A percentile compares a stretch with the other conserved stretches of the same genome.
phyloP scores from a whole-genome alignment of 2,113 vertebrate genomes.

The Thalassarche chlororhynchos region DNA sequence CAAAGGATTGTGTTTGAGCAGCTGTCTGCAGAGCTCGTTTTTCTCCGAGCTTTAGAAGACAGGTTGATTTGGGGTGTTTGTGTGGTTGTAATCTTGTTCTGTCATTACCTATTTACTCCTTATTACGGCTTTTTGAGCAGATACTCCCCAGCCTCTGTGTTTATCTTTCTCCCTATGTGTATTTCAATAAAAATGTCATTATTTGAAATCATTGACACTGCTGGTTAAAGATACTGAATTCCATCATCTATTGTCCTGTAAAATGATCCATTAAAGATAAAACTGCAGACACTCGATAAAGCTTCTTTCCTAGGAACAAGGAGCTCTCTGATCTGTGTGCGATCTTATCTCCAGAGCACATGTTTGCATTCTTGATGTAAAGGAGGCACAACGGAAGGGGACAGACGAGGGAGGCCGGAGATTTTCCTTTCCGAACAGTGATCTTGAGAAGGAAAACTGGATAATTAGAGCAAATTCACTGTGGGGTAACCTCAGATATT shows the following conservation, averaged over 20 bases:
- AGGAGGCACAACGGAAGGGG: neutral
- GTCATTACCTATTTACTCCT: conserved; percentile 25
- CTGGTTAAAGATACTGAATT: conserved; percentile 39
- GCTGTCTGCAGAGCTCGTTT: neutral
- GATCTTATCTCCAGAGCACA: conserved; percentile 6
- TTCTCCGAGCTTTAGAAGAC: neutral
- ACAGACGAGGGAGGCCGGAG: neutral
- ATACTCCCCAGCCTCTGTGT: neutral
- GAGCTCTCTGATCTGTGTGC: neutral
- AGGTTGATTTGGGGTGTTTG: neutral
- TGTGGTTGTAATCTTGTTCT: neutral
- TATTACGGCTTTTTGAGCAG: neutral
- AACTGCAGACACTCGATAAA: neutral
- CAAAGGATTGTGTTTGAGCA: neutral
- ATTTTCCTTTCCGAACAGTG: neutral
- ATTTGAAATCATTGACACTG: conserved; percentile 42
- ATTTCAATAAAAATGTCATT: conserved; percentile 56
- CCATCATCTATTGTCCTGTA: conserved; percentile 8
- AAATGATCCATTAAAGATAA: conserved; percentile 59
- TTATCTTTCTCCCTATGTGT: conserved; percentile 27
- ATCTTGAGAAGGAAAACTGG: neutral
- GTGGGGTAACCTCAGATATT: neutral
- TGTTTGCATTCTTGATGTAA: neutral
- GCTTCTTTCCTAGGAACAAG: neutral
- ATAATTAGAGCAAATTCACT: neutral